Evolutionary conservation across 2,888 invertebrate species (phyloP).

Genomic region (Agonopterix heracliana): DNA sequence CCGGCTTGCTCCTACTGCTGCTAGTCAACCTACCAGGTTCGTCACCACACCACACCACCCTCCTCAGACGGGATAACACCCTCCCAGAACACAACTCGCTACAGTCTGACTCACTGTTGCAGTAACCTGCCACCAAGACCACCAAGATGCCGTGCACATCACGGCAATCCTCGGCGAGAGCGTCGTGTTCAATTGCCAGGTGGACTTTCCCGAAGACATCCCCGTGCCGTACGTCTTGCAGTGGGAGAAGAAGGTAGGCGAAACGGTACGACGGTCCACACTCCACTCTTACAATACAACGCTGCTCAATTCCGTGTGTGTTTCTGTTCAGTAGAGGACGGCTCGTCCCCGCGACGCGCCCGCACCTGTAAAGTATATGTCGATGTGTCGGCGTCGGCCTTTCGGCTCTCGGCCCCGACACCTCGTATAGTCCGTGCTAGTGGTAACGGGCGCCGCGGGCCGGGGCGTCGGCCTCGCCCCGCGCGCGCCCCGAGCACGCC

Average conservation of each 20-base stretch:
- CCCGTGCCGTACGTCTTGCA: slow-evolving; percentile 98
- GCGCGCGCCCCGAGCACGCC: slow-evolving; percentile 53
- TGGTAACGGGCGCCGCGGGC: slow-evolving; percentile 57
- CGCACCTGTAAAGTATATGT: slow-evolving; percentile 69
- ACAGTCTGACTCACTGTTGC: slow-evolving; percentile 26
- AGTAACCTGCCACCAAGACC: slow-evolving; percentile 88
- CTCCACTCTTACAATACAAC: slow-evolving; percentile 75
- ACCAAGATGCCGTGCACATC: slow-evolving; percentile 96
- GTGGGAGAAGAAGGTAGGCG: slow-evolving; percentile 99
- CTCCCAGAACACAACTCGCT: background rate
- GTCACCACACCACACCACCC: background rate
- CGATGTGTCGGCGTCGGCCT: slow-evolving; percentile 35
- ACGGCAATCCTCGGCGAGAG: slow-evolving; percentile 98
- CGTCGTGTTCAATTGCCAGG: slow-evolving; percentile 98
- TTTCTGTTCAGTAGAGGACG: slow-evolving; percentile 76
- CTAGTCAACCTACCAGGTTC: slow-evolving; percentile 70
- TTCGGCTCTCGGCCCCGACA: slow-evolving; percentile 45
- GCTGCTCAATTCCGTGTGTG: slow-evolving; percentile 74
- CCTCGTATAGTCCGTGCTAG: slow-evolving; percentile 58
- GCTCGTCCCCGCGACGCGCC: slow-evolving; percentile 69
- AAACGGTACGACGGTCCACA: slow-evolving; percentile 89
- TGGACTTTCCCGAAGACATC: slow-evolving; percentile 96
- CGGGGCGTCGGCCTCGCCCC: slow-evolving; percentile 52
- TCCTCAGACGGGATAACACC: background rate
- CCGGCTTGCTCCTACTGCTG: slow-evolving; percentile 76